Evolutionary conservation across 2,888 invertebrate species (phyloP), one percentile per base, ranked within the genome.

Genomic region (Chrysolina oricalcia): DNA sequence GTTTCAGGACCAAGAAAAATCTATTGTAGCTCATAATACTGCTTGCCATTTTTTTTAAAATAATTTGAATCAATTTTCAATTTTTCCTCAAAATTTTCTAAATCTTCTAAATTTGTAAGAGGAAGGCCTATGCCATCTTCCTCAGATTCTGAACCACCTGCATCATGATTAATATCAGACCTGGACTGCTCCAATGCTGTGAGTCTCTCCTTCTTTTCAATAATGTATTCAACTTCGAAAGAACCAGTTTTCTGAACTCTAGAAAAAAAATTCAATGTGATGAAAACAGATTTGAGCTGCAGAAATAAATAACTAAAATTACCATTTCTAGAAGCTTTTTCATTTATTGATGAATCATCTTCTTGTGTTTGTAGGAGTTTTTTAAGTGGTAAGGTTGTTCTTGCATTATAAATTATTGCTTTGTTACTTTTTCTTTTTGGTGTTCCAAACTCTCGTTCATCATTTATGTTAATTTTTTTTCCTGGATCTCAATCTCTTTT

Each of bases 131-230:
- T 46, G 46, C n/a, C 46, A 46, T 46, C 46, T 46, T 46, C 46
- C 46, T 46, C 46, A 46, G 46, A 46, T 46, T 46, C 46, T 15
- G 46, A 46, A 46, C n/a, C 46, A 46, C 46, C 46, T 46, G 46
- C 46, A 46, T 46, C 46, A 46, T 46, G 2, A 46, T 46, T 46
- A 46, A 15, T 46, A 46, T 15, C 15, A 46, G 3, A 46, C 46
- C 46, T 46, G 46, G n/a, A 46, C 46, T 46, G 46, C 15, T 46
- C 46, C 46, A 46, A 46, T 46, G 46, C 46, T 15, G 46, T n/a
- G n/a, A 46, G 10, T 46, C 46, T 46, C 15, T 46, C 46, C 46
- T 46, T 8, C 46, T 15, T 46, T 46, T 46, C 15, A 46, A 46
- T n/a, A 46, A 46, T 15, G 10, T 15, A 6, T 46, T 46, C 15